A percentile compares a stretch with the other conserved stretches of the same genome.
These are phyloP conservation scores for Trichacis sp. DNA, from an alignment of 2,888 invertebrate species.

Conservation along the genomic window DNA sequence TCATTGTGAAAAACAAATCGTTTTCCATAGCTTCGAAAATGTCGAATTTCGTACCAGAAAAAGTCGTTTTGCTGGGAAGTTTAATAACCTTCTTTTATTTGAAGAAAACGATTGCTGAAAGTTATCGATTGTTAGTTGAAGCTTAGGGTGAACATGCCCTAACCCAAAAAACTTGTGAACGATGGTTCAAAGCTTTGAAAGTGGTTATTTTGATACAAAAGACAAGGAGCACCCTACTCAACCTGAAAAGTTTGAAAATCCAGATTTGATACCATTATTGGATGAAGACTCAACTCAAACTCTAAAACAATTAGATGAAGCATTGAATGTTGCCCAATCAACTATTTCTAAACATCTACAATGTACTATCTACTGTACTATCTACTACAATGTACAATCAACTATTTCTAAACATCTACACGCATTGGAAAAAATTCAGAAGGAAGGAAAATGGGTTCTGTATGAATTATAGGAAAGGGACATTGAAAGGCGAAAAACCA, in stretches of 20 bases:
- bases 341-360: neutral
- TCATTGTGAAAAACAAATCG: neutral
- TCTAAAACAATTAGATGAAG: too few relatives aligned
- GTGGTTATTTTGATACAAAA: slow-evolving; percentile 11
- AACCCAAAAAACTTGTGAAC: slow-evolving; percentile 5
- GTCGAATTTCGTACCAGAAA: neutral
- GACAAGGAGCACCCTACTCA: neutral
- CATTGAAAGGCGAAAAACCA: too few relatives aligned
- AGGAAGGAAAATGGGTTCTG: too few relatives aligned
- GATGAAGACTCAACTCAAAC: too few relatives aligned
- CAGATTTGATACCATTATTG: neutral
- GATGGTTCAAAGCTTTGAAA: slow-evolving; percentile 13
- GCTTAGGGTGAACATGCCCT: slow-evolving; percentile 15
- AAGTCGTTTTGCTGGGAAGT: neutral
- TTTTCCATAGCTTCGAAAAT: neutral
- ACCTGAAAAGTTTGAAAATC: neutral
- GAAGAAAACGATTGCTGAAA: slow-evolving; percentile 11
- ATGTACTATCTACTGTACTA: too few relatives aligned
- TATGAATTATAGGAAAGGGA: too few relatives aligned
- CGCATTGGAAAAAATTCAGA: too few relatives aligned
- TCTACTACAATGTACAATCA: too few relatives aligned
- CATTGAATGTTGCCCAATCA: too few relatives aligned
- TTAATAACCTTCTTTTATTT: neutral
- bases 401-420: too few relatives aligned
- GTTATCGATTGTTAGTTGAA: slow-evolving; percentile 11